Evolutionary conservation across 2,888 invertebrate species (phyloP).

Genomic region (Meteorus cinctellus): DNA sequence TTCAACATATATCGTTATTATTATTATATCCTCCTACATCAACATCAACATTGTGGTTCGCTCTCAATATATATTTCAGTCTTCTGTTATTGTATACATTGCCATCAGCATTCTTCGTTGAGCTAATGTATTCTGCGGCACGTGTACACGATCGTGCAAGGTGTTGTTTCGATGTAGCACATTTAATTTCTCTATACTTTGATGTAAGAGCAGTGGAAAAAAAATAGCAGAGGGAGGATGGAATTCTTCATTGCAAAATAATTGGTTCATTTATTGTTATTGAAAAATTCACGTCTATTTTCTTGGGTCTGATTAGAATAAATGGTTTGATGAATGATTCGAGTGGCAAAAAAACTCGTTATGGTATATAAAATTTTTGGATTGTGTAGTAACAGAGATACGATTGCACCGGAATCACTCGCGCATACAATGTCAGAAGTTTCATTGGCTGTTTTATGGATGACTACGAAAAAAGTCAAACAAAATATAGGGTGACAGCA

Average conservation of each 20-base stretch:
- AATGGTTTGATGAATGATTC: not conserved
- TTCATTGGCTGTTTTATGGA: slow-evolving; percentile 57
- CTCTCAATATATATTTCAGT: slow-evolving; percentile 8
- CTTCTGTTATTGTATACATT: slow-evolving; percentile 39
- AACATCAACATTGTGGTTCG: slow-evolving; percentile 6
- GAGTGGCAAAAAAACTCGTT: not conserved
- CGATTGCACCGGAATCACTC: slow-evolving; percentile 39
- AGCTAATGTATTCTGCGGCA: slow-evolving; percentile 56
- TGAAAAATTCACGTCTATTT: not conserved
- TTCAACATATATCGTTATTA: slow-evolving; percentile 25
- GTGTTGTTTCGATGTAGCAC: slow-evolving; percentile 2
- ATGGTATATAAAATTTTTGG: slow-evolving; percentile 6
- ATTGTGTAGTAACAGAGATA: slow-evolving; percentile 20
- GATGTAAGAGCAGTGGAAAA: not conserved
- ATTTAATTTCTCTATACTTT: not conserved
- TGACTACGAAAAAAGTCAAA: slow-evolving; percentile 33
- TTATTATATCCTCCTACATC: slow-evolving; percentile 4
- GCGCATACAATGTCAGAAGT: slow-evolving; percentile 49
- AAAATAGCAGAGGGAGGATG: not conserved
- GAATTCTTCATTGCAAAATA: not conserved
- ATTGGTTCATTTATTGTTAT: not conserved
- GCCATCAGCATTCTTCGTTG: slow-evolving; percentile 40
- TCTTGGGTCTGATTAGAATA: not conserved
- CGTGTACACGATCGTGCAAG: slow-evolving; percentile 45
- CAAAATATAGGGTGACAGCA: slow-evolving; percentile 39